A percentile compares a stretch with the other conserved stretches of the same genome.
Conservation (phyloP, 2,888 invertebrate genomes). For the Epinotia ramella region DNA sequence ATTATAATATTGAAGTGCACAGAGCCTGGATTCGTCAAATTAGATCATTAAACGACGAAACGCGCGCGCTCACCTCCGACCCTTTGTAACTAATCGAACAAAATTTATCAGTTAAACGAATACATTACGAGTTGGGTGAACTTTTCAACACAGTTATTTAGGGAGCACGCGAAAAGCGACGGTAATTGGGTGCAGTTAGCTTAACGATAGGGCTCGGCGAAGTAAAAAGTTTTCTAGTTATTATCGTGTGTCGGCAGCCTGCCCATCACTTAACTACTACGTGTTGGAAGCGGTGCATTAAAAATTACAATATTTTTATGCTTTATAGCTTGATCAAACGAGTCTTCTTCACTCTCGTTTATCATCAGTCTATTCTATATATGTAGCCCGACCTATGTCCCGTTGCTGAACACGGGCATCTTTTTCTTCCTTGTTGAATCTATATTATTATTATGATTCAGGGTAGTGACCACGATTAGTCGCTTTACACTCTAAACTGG, state of each 20-base stretch:
- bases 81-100: conserved; percentile 43
- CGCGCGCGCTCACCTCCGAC: conserved; percentile 29
- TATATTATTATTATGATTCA: not conserved
- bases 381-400: too few relatives aligned
- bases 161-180: conserved; percentile 44
- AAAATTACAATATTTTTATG: conserved; percentile 23
- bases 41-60: conserved; percentile 14
- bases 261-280: conserved; percentile 45
- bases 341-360: not conserved
- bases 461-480: not conserved
- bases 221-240: conserved; percentile 47
- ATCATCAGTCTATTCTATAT: not conserved
- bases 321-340: not conserved
- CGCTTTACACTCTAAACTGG: not conserved
- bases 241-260: conserved; percentile 46
- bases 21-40: conserved; percentile 12
- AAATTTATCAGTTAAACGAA: conserved; percentile 45
- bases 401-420: too few relatives aligned
- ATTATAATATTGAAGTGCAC: conserved; percentile 11
- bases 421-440: not conserved
- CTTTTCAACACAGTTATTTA: conserved; percentile 48
- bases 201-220: conserved; percentile 47
- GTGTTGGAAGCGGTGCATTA: conserved; percentile 20
- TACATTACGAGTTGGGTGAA: conserved; percentile 44
- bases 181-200: conserved; percentile 48